Evolutionary conservation across 2,797 vertebrate species (phyloP), one percentile per base, ranked within the genome.

Genomic region (Clarias platycephalus): DNA sequence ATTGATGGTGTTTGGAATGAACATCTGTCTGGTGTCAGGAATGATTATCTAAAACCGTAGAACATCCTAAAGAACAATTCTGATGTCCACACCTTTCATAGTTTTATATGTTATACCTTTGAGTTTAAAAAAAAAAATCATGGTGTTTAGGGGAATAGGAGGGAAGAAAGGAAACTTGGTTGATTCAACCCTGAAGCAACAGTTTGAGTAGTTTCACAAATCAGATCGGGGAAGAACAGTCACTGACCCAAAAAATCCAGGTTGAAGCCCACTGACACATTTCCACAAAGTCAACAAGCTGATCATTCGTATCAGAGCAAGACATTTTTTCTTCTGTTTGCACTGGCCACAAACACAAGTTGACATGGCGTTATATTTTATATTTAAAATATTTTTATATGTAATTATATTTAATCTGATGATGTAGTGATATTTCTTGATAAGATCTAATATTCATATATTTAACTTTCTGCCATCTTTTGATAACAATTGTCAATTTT

Each of bases 171-270:
- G 62, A 66, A 60, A 60, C 20, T 62, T 24, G 34, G 60, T 34
- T 76, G 40, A 60, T 62, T 67, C 20, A 83, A 31, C 37, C 62
- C 37, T 22, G 40, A 66, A 80, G 34, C n/a, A 49, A 26, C 58
- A 44, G 13, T 62, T 62, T 78, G 22, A 78, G 31, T 78, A 62
- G 57, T 78, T 78, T 79, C 34, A 79, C 24, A 79, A 53, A 20
- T 80, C 37, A 80, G 8, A 64, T 80, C n/a, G 78, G 78, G 62
- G n/a, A 80, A 66, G 77, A 80, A 79, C 77, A 79, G 15, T 49
- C 77, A 28, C 24, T 49, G 62, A 66, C 40, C 78, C 78, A 80
- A 64, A 80, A 80, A 80, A 64, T 49, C 78, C 78, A 80, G 0
- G 6, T 62, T 49, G 40, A 80, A 80, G 37, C 15, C 78, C 40